phyloP scores from a whole-genome alignment of 2,113 vertebrate species.

The Antennarius striatus region DNA sequence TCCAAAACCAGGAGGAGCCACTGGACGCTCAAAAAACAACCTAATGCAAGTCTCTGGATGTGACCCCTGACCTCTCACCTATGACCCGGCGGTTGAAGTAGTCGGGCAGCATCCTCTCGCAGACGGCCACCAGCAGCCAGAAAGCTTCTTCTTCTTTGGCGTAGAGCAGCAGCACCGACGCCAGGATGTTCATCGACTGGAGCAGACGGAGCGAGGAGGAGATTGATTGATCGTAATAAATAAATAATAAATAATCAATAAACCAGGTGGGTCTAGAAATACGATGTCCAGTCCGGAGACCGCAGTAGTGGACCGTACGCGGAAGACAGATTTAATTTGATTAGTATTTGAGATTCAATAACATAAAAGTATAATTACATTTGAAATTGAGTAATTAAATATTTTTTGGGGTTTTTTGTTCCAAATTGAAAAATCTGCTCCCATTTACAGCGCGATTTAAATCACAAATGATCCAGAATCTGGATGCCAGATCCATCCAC shows the following conservation, averaged over 20 bases:
- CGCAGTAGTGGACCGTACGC: too few species aligned
- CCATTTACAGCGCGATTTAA: too few species aligned
- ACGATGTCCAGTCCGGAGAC: too few species aligned
- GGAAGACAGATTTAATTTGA: too few species aligned
- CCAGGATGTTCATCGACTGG: slow-evolving; percentile 98
- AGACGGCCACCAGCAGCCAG: slow-evolving; percentile 95
- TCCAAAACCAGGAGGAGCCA: background rate
- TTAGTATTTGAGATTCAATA: too few species aligned
- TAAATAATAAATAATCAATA: too few species aligned
- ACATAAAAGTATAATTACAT: too few species aligned
- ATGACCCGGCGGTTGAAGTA: slow-evolving; percentile 97
- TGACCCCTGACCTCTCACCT: slow-evolving; percentile 74
- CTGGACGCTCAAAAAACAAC: background rate
- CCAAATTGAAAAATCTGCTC: too few species aligned
- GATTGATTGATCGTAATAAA: background rate
- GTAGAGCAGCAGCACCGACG: slow-evolving; percentile 92
- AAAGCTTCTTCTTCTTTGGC: slow-evolving; percentile 96
- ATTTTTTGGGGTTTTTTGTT: too few species aligned
- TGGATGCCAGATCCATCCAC: too few species aligned
- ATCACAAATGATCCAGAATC: background rate
- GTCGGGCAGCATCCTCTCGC: slow-evolving; percentile 96
- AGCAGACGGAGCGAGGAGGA: background rate
- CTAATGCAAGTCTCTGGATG: background rate
- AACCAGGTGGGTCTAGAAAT: too few species aligned
- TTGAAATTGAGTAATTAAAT: too few species aligned